Conservation (phyloP, 2,797 vertebrate species). For the Toxotes lorentzi region DNA sequence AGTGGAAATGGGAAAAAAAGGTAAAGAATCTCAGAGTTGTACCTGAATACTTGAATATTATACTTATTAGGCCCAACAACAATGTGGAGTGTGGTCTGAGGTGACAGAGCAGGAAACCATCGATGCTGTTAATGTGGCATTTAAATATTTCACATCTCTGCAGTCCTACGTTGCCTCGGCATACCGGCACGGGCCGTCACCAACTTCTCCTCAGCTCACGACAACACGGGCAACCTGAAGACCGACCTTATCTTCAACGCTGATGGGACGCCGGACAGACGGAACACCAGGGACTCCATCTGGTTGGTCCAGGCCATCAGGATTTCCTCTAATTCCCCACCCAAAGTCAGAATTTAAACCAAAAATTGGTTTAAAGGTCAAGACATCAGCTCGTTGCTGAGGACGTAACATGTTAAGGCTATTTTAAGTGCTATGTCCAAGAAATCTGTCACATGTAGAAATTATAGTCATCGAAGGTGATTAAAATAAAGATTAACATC, state of each 20-base stretch:
- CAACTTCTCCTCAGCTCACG: constrained; percentile 93
- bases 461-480: no score
- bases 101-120: no score
- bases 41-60: no score
- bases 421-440: no score
- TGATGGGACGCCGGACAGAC: constrained; percentile 78
- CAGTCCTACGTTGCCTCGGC: constrained; percentile 93
- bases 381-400: no score
- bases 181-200: constrained; percentile 90
- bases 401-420: no score
- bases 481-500: no score
- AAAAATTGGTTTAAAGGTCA: neutral
- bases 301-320: constrained; percentile 83
- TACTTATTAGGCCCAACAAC: no score
- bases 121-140: neutral
- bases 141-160: neutral
- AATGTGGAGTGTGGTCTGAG: no score
- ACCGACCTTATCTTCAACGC: constrained; percentile 86
- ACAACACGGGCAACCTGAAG: constrained; percentile 90
- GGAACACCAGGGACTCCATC: constrained; percentile 88
- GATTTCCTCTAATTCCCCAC: neutral
- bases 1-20: no score
- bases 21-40: no score
- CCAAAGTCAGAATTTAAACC: neutral
- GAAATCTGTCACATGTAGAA: no score